A percentile compares a stretch with the other conserved stretches of the same genome.
Conservation (phyloP, 2,113 vertebrate genomes). For the Paradoxurus hermaphroditus region DNA sequence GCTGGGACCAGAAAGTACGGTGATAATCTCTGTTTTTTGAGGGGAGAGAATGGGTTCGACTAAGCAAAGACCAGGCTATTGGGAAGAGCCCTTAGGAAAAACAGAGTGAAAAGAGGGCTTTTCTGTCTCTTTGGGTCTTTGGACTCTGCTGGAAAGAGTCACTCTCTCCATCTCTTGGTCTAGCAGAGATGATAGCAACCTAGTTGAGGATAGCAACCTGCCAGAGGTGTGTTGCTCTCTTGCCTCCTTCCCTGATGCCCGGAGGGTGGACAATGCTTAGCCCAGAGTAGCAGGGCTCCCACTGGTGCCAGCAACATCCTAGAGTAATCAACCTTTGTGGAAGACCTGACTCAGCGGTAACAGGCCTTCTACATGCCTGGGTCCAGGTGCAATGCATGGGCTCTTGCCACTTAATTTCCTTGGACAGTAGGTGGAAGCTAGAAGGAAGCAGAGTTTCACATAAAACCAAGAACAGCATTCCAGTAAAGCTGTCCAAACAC, state of each 20-base stretch:
- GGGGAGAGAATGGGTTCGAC: neutral
- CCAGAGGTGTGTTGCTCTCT: neutral
- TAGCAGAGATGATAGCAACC: neutral
- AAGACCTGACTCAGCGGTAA: neutral
- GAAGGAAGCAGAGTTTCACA: neutral
- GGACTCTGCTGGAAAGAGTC: neutral
- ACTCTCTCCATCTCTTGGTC: neutral
- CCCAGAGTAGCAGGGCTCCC: neutral
- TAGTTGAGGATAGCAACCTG: neutral
- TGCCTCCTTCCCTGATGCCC: neutral
- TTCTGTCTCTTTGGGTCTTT: neutral
- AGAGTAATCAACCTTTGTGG: too few relatives aligned
- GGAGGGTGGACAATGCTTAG: neutral
- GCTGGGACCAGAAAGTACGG: neutral
- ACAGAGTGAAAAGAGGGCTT: neutral
- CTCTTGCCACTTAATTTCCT: neutral
- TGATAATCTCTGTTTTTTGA: neutral
- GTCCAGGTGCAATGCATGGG: neutral
- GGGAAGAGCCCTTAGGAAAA: neutral
- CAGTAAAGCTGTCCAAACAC: neutral
- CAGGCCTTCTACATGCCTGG: neutral
- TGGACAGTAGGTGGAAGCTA: neutral
- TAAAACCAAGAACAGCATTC: neutral
- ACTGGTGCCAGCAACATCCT: neutral
- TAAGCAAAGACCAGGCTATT: neutral